phyloP scores from a whole-genome alignment of 37 sponge, comb jelly and placozoan species.

The Crambe crambe region DNA sequence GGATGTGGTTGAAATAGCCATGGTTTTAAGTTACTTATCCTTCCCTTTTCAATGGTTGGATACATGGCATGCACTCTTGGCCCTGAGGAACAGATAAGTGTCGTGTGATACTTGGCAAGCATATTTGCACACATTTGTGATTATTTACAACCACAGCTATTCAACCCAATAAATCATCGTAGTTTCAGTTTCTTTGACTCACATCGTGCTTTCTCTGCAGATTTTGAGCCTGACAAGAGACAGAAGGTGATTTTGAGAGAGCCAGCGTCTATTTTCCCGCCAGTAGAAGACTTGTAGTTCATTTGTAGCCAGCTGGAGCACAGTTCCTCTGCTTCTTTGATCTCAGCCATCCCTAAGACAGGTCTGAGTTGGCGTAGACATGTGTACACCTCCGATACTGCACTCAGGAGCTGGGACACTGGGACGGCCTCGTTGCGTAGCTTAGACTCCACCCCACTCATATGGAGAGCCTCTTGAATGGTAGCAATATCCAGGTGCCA shows the following conservation, averaged over 20 bases:
- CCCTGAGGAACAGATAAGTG: too few species aligned
- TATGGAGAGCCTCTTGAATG: slow-evolving; percentile 29
- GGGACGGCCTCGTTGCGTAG: slow-evolving; percentile 2
- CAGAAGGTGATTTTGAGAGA: slow-evolving; percentile 41
- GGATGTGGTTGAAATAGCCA: too few species aligned
- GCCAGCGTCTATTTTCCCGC: slow-evolving; percentile 11
- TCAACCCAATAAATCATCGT: too few species aligned
- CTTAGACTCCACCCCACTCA: slow-evolving; percentile 21
- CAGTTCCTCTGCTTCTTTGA: slow-evolving; percentile 44
- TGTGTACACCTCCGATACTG: slow-evolving; percentile 35
- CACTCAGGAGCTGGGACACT: slow-evolving; percentile 10
- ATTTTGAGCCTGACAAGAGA: slow-evolving; percentile 34
- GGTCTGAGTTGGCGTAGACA: slow-evolving; percentile 3
- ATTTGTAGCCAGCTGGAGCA: slow-evolving; percentile 45
- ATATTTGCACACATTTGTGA: too few species aligned
- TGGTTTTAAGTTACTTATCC: too few species aligned
- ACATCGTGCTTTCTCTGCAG: slow-evolving; percentile 53
- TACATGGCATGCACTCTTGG: too few species aligned
- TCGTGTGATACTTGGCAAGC: too few species aligned
- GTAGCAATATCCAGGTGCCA: not conserved
- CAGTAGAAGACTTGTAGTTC: slow-evolving; percentile 15
- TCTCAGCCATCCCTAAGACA: not conserved
- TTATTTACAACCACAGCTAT: too few species aligned
- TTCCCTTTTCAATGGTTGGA: too few species aligned
- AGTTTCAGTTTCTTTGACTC: slow-evolving; percentile 4